Conservation (phyloP, 2,888 invertebrate species). For the Plebejus argus region DNA sequence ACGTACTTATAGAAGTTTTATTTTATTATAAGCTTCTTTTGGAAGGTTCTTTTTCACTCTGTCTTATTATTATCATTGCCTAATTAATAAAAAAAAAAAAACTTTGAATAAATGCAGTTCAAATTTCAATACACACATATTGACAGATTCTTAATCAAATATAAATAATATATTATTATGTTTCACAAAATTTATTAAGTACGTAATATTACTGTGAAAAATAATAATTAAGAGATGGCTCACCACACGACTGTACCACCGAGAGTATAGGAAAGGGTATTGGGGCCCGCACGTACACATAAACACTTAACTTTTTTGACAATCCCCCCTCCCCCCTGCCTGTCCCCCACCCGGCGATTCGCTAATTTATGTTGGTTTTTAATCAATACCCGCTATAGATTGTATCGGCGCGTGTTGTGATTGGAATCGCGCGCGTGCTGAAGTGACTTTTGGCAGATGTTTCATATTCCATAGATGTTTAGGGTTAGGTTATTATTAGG, state of each 20-base stretch:
- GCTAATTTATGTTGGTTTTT: slow-evolving; percentile 82
- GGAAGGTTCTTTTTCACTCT: too few relatives aligned
- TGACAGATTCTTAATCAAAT: too few relatives aligned
- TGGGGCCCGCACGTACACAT: slow-evolving; percentile 61
- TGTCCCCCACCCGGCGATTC: slow-evolving; percentile 70
- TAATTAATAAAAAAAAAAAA: too few relatives aligned
- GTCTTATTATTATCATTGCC: too few relatives aligned
- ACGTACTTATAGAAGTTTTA: too few relatives aligned
- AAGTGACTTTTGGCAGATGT: background rate
- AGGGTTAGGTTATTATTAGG: background rate
- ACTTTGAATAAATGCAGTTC: too few relatives aligned
- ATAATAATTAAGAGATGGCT: background rate
- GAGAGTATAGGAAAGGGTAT: slow-evolving; percentile 81
- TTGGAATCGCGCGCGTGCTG: slow-evolving; percentile 13
- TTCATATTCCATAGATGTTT: background rate
- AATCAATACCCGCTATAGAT: slow-evolving; percentile 76
- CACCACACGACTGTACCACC: slow-evolving; percentile 56
- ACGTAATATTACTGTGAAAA: background rate
- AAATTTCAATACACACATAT: too few relatives aligned
- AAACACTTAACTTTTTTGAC: slow-evolving; percentile 82
- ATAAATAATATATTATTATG: too few relatives aligned
- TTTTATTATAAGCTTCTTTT: too few relatives aligned
- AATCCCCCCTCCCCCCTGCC: slow-evolving; percentile 62
- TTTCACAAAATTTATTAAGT: too few relatives aligned
- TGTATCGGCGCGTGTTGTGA: slow-evolving; percentile 52